Evolutionary conservation across 2,888 invertebrate genomes (phyloP), one percentile per base, ranked within the genome.

Genomic region (Aphodius granarius): DNA sequence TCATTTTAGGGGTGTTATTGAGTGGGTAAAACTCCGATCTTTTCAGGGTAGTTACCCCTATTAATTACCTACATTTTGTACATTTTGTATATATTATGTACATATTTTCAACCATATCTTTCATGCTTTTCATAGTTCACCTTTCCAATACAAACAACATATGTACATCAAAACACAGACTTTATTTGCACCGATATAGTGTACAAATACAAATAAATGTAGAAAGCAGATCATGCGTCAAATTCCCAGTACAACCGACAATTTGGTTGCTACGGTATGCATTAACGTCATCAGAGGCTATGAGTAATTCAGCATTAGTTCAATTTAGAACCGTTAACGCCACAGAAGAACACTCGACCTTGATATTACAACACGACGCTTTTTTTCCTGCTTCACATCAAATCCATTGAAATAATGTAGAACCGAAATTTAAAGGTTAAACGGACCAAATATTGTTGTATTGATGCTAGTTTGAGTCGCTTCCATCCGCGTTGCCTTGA

Each of bases 401-500:
- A 43, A 3, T n/a, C 43, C 43, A 43, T 43, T 43, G 43, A 43
- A 43, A 43, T 43, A 43, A 43, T 43, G 43, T 43, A 43, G 43
- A 43, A 43, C 43, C 43, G 43, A 43, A 43, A 43, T 6, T 43
- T 43, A 20, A 20, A 20, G 68, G 21, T 68, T 21, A 68, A 68
- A 68, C 68, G 68, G 68, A n/a, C 68, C 43, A 43, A 43, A 43
- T 43, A 43, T 43, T 43, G 22, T 22, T 22, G 68, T 68, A 68
- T 68, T 68, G 68, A 68, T 68, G 22, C 22, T 68, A 68, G 68
- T 68, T 68, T 68, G 21, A 68, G 68, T 43, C 68, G 68, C 21
- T 20, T 21, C 20, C 68, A 22, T 68, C 20, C 72, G 63, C 63
- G 21, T 72, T 21, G 63, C 72, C 72, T 72, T 72, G 72, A 72